Percentiles rank a stretch among this genome's conserved stretches.
Evolutionary conservation across 2,797 vertebrate genomes (phyloP).

Genomic region (Lindbergichthys nudifrons): DNA sequence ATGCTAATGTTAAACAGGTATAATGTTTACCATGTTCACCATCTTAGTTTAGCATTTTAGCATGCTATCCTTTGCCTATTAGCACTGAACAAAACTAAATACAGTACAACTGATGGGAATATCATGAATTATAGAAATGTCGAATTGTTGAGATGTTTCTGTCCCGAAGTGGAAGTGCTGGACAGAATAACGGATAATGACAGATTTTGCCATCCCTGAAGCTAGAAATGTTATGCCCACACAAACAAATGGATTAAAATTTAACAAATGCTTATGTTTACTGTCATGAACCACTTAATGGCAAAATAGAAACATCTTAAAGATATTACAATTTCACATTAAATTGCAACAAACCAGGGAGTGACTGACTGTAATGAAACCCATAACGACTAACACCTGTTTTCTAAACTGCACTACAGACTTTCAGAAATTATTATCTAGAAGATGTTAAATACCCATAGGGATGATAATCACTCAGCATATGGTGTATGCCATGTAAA

Average conservation of each 20-base stretch:
- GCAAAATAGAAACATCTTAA: slow-evolving; percentile 31
- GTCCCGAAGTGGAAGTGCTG: not conserved
- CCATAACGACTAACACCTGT: slow-evolving; percentile 31
- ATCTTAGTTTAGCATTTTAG: not conserved
- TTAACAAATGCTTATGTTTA: slow-evolving; percentile 20
- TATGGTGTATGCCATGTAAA: slow-evolving; percentile 34
- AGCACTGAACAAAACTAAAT: not conserved
- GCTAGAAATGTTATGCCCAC: not conserved
- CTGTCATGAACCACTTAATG: slow-evolving; percentile 23
- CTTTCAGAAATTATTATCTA: not conserved
- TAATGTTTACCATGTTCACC: not conserved
- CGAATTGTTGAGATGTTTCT: too few relatives aligned
- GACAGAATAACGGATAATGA: not conserved
- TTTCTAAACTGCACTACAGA: slow-evolving; percentile 15
- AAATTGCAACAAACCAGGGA: not conserved
- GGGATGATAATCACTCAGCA: slow-evolving; percentile 17
- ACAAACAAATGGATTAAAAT: slow-evolving; percentile 25
- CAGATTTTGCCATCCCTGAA: not conserved
- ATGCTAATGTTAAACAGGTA: not conserved
- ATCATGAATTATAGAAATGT: too few relatives aligned
- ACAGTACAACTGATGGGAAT: not conserved
- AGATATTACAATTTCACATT: slow-evolving; percentile 11
- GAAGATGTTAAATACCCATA: slow-evolving; percentile 10
- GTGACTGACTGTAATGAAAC: slow-evolving; percentile 5
- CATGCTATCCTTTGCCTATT: too few relatives aligned